Evolutionary conservation across 1,140 invertebrate genomes (phyloP), one percentile per base, ranked within the genome.

Genomic region (Trinorchestia longiramus): DNA sequence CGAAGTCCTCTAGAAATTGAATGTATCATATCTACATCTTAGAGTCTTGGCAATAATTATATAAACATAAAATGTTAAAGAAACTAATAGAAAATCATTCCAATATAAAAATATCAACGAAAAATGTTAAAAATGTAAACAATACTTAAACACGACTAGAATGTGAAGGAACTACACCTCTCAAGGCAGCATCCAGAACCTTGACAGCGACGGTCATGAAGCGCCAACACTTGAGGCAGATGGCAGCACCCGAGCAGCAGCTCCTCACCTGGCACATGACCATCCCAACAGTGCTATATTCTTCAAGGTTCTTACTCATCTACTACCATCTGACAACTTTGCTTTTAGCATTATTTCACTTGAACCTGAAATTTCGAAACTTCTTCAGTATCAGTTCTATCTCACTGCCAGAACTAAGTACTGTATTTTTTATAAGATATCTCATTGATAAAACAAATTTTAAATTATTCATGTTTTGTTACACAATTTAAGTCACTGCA

Each of bases 181-280:
- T 98, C 11, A 99, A 97, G 44, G 99, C 98, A 90, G 97, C 97
- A 97, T 99, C 98, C 43, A 99, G 97, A 96, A 99, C 98, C 98
- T 99, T 98, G 96, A 99, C 98, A 96, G 99, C 99, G 96, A 99
- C 98, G 36, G 98, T 98, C 98, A 99, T 99, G 97, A 99, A 99
- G 97, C 99, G 99, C 99, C 99, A 99, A 97, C 99, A 99, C 97
- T 99, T 99, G 43, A 96, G 87, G 97, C 98, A 98, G 42, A 98
- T 98, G 95, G 97, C 97, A n/a, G 98, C 98, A 57, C 97, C 98
- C 28, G 97, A 97, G 95, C 97, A 97, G 96, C 97, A 97, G 36
- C 57, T 96, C n/a, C 99, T 98, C 1, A 99, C 98, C 97, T 99
- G 95, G 36, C 19, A 40, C 87, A 90, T 28, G 1, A 77, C 11